phyloP scores from a whole-genome alignment of 2,888 invertebrate genomes.

The Chloroclystis v-ata region DNA sequence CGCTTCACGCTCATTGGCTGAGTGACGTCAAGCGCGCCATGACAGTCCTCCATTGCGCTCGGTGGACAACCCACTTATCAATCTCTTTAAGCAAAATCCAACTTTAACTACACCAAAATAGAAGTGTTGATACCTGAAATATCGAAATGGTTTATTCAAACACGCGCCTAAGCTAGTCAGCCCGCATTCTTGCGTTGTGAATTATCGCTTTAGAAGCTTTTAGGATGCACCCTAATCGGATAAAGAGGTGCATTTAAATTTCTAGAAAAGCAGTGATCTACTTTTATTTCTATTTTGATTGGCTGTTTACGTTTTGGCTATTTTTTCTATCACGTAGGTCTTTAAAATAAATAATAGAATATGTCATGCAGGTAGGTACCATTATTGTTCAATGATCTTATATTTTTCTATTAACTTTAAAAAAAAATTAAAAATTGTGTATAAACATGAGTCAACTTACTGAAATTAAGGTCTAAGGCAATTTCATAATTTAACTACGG shows the following conservation, averaged over 20 bases:
- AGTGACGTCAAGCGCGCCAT: constrained; percentile 75
- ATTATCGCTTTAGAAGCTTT: constrained; percentile 73
- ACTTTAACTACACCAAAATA: constrained; percentile 35
- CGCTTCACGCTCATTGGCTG: constrained; percentile 67
- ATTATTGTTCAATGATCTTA: too few relatives aligned
- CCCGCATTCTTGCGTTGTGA: constrained; percentile 69
- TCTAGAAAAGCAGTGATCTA: constrained; percentile 61
- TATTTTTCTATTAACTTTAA: too few relatives aligned
- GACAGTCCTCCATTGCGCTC: constrained; percentile 69
- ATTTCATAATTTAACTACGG: constrained; percentile 14
- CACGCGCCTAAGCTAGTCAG: constrained; percentile 65
- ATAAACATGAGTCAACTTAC: too few relatives aligned
- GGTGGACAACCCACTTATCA: constrained; percentile 43
- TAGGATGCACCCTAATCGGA: constrained; percentile 74
- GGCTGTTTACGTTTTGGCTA: constrained; percentile 52
- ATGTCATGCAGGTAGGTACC: too few relatives aligned
- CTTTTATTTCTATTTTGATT: constrained; percentile 59
- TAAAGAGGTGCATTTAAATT: constrained; percentile 65
- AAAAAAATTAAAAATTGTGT: too few relatives aligned
- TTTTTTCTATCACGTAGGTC: background rate
- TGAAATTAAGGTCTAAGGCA: too few relatives aligned
- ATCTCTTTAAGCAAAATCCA: constrained; percentile 35
- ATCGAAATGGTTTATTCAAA: constrained; percentile 42
- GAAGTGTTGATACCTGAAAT: constrained; percentile 27
- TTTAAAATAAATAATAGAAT: too few relatives aligned